Evolutionary conservation across 2,797 vertebrate species (phyloP), one percentile per base, ranked within the genome.

Genomic region (Harpagifer antarcticus): DNA sequence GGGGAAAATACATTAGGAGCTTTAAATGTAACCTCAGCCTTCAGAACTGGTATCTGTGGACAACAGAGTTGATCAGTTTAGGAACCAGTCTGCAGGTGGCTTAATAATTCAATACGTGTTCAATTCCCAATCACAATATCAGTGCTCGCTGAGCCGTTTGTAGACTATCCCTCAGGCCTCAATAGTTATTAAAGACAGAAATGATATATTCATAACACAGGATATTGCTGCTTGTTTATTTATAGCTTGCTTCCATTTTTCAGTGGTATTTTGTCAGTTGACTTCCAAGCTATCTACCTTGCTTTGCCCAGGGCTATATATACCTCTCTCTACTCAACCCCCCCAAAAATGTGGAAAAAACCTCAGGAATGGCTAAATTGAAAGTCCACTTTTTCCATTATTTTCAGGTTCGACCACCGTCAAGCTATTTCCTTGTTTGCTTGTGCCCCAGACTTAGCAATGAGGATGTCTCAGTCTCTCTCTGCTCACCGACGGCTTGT

Each of bases 161-260:
- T 93, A 90, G 92, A 92, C 91, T 76, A 92, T 95, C 96, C 96
- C 96, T 44, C 61, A 92, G 96, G 97, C 94, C 95, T 90, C 88
- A 91, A 95, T 95, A 93, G 94, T 96, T 96, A 96, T 97, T 96
- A 96, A 96, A 95, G 95, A 94, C 93, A 93, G 93, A 96, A 97
- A 98, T 97, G 95, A 97, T 96, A 96, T 96, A 97, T 97, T 97
- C 96, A 97, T 96, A 96, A 96, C 93, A 92, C 94, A 90, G 93
- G 95, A 96, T 97, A 97, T 96, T 97, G 96, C 96, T 95, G 95
- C 95, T 96, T 96, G 96, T 97, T 98, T 97, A 96, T 97, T 97
- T 97, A 97, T 96, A 96, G 93, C 95, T 78, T 92, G 90, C 94
- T 94, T 96, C 95, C 93, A 96, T 96, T 95, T 95, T 93, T 94